Percentiles rank a stretch among this genome's conserved stretches.
Conservation (phyloP, 1,140 invertebrate species). For the Micrasema minimum region DNA sequence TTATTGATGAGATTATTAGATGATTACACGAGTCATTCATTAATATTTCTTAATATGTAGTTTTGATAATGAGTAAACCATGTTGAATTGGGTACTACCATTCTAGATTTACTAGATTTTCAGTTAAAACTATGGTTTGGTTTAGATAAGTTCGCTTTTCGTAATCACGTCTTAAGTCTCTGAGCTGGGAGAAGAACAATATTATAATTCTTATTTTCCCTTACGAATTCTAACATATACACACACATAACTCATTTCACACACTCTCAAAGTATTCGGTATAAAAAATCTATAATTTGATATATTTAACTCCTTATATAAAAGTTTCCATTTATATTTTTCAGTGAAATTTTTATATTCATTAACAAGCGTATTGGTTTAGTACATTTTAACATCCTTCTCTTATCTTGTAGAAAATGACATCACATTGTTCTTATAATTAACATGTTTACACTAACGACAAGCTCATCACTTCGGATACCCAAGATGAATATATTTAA, state of each 20-base stretch:
- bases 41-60: no score
- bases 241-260: not conserved
- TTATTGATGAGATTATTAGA: no score
- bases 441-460: conserved; percentile 2
- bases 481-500: not conserved
- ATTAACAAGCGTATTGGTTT: conserved; percentile 26
- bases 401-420: conserved; percentile 3
- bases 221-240: conserved; percentile 12
- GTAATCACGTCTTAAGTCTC: conserved; percentile 27
- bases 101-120: no score
- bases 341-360: conserved; percentile 11
- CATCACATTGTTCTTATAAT: conserved; percentile 37
- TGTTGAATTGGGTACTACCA: no score
- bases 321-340: not conserved
- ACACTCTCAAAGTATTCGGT: not conserved
- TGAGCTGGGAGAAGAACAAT: conserved; percentile 10
- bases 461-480: conserved; percentile 22
- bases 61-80: no score
- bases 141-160: not conserved
- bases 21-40: no score
- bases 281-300: conserved; percentile 32
- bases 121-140: no score
- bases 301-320: conserved; percentile 23
- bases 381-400: conserved; percentile 21
- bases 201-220: no score